A percentile compares a stretch with the other conserved stretches of the same genome.
Evolutionary conservation across 2,888 invertebrate species (phyloP).

Genomic region (Caenorhabditis macrosperma): DNA sequence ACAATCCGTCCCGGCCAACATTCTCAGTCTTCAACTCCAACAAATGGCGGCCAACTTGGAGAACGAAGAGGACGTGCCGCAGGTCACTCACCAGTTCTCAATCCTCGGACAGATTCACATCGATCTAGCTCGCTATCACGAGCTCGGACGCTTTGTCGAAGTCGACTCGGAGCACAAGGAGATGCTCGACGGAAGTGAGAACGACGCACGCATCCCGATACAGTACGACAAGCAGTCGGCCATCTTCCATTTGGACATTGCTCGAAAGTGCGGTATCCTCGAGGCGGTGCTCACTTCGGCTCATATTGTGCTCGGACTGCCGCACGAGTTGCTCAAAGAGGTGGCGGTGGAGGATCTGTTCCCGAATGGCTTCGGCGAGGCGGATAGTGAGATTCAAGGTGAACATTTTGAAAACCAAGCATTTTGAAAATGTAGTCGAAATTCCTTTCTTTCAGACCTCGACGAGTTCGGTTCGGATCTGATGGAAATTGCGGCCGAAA

Average conservation of each 20-base stretch:
- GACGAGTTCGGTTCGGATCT: conserved; percentile 72
- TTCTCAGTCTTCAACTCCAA: conserved; percentile 78
- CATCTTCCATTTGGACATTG: conserved; percentile 83
- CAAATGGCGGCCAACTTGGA: conserved; percentile 28
- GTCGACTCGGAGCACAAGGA: conserved; percentile 56
- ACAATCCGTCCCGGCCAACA: conserved; percentile 73
- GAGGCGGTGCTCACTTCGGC: conserved; percentile 83
- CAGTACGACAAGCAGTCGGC: conserved; percentile 82
- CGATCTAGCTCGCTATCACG: conserved; percentile 83
- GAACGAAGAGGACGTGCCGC: conserved; percentile 8
- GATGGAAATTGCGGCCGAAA: conserved; percentile 82
- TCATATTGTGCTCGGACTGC: conserved; percentile 82
- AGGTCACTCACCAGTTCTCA: conserved; percentile 78
- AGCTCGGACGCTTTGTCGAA: conserved; percentile 82
- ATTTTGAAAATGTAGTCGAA: not conserved
- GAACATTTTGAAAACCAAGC: not conserved
- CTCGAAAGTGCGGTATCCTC: conserved; percentile 82
- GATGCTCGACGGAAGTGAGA: conserved; percentile 41
- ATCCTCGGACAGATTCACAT: conserved; percentile 83
- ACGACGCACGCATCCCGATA: conserved; percentile 63
- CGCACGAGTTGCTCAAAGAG: conserved; percentile 82
- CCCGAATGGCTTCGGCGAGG: conserved; percentile 72
- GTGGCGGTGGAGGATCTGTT: conserved; percentile 79
- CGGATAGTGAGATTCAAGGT: conserved; percentile 46
- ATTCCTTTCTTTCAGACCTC: conserved; percentile 21